These are phyloP conservation scores for Erpetoichthys calabaricus DNA, from an alignment of 2,797 vertebrate species.

Conservation along the genomic window DNA sequence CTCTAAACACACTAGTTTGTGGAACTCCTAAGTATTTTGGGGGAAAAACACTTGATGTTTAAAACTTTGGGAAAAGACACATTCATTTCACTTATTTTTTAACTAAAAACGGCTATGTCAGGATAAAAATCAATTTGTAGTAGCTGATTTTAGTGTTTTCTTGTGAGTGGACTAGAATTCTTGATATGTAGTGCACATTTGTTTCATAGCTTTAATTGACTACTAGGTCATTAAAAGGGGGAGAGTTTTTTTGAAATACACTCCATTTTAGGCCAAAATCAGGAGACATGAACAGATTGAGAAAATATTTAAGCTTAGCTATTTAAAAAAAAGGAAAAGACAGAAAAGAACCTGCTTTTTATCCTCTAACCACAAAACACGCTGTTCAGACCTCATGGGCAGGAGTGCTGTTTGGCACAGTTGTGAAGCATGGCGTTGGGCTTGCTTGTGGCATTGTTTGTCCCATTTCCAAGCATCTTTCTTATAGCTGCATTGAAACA, in stretches of 20 bases:
- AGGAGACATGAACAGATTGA: slow-evolving; percentile 52
- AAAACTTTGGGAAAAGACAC: slow-evolving; percentile 61
- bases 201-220: slow-evolving; percentile 76
- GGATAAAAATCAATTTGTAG: slow-evolving; percentile 75
- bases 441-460: slow-evolving; percentile 7
- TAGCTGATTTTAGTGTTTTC: slow-evolving; percentile 80
- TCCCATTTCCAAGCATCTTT: too few species aligned
- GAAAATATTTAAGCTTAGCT: slow-evolving; percentile 63
- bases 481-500: too few species aligned
- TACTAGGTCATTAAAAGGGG: slow-evolving; percentile 62
- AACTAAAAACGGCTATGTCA: slow-evolving; percentile 71
- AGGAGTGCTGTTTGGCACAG: slow-evolving; percentile 59
- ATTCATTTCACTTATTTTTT: slow-evolving; percentile 72
- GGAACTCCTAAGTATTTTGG: slow-evolving; percentile 70
- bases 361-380: slow-evolving; percentile 80
- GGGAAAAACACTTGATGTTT: slow-evolving; percentile 67
- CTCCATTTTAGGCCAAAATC: slow-evolving; percentile 93
- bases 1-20: slow-evolving; percentile 94
- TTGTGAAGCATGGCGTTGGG: slow-evolving; percentile 48
- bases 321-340: slow-evolving; percentile 43
- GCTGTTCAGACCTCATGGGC: slow-evolving; percentile 76
- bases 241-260: slow-evolving; percentile 72
- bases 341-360: slow-evolving; percentile 63
- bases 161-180: slow-evolving; percentile 66
- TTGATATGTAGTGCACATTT: slow-evolving; percentile 71